Evolutionary conservation across 2,888 invertebrate genomes (phyloP).

Genomic region (Bimastos eiseni): DNA sequence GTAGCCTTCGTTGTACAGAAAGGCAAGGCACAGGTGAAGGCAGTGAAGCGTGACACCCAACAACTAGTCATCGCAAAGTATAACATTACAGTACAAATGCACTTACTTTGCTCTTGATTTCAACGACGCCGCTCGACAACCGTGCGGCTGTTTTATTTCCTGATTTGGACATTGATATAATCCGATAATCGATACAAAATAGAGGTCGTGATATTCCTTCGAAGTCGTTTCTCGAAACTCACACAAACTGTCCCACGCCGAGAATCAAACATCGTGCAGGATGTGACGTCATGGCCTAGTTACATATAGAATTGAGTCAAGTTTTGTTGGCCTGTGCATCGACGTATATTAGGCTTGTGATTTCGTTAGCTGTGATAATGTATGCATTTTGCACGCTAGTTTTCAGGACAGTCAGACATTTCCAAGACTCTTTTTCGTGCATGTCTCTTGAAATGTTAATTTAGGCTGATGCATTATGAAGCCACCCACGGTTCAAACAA

Average conservation of each 20-base stretch:
- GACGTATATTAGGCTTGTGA: too few species aligned
- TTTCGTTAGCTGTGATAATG: too few species aligned
- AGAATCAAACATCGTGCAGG: conserved; percentile 7
- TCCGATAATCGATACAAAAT: background rate
- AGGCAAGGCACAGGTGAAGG: background rate
- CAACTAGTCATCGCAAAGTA: background rate
- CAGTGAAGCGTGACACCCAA: background rate
- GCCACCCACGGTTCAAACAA: background rate
- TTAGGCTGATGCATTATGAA: background rate
- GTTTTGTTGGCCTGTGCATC: background rate
- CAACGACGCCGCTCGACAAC: conserved; percentile 24
- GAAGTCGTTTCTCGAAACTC: background rate
- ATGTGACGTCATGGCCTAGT: conserved; percentile 4
- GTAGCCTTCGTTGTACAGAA: background rate
- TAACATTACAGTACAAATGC: background rate
- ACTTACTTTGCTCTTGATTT: conserved; percentile 32
- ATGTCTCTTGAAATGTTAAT: background rate
- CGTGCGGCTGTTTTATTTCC: conserved; percentile 19
- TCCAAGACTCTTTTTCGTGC: background rate
- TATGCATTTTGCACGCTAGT: background rate
- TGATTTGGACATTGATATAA: conserved; percentile 18
- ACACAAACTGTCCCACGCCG: background rate
- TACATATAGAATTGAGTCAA: background rate
- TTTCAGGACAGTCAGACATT: background rate
- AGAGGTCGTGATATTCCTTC: background rate